phyloP scores from a whole-genome alignment of 2,888 invertebrate species.

The Petrophora chlorosata region DNA sequence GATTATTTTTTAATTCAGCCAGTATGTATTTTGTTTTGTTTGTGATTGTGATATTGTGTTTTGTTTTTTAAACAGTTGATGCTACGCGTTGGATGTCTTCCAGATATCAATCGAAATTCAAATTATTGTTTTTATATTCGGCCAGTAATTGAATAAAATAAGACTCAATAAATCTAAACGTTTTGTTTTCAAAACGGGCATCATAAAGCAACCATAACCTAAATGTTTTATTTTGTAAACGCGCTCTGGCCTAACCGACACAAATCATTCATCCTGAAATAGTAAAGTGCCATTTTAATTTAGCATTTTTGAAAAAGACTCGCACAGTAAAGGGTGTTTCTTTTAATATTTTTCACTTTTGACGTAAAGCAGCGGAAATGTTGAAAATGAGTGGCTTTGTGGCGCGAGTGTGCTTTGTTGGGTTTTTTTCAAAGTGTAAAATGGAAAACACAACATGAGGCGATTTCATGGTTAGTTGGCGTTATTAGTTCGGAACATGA shows the following conservation, averaged over 20 bases:
- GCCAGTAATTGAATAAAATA: too few relatives aligned
- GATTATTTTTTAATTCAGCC: neutral
- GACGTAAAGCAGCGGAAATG: slow-evolving; percentile 62
- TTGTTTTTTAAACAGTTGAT: too few relatives aligned
- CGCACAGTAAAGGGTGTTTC: slow-evolving; percentile 31
- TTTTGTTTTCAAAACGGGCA: too few relatives aligned
- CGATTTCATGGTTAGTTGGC: slow-evolving; percentile 80
- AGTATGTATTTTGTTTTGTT: too few relatives aligned
- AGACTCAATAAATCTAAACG: too few relatives aligned
- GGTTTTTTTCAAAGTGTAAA: slow-evolving; percentile 62
- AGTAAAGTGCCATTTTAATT: slow-evolving; percentile 9
- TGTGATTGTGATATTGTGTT: too few relatives aligned
- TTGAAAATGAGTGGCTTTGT: slow-evolving; percentile 66
- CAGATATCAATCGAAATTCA: too few relatives aligned
- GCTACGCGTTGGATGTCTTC: too few relatives aligned
- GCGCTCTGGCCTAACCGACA: slow-evolving; percentile 20
- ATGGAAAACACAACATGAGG: slow-evolving; percentile 72
- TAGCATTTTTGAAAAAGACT: slow-evolving; percentile 12
- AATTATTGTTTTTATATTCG: neutral
- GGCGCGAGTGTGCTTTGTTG: slow-evolving; percentile 57
- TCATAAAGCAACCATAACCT: too few relatives aligned
- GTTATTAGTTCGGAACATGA: slow-evolving; percentile 61
- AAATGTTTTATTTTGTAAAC: slow-evolving; percentile 25
- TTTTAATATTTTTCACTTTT: slow-evolving; percentile 44
- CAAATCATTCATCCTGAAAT: slow-evolving; percentile 19